Evolutionary conservation across 2,888 invertebrate genomes (phyloP).

Genomic region (Noctua comes): DNA sequence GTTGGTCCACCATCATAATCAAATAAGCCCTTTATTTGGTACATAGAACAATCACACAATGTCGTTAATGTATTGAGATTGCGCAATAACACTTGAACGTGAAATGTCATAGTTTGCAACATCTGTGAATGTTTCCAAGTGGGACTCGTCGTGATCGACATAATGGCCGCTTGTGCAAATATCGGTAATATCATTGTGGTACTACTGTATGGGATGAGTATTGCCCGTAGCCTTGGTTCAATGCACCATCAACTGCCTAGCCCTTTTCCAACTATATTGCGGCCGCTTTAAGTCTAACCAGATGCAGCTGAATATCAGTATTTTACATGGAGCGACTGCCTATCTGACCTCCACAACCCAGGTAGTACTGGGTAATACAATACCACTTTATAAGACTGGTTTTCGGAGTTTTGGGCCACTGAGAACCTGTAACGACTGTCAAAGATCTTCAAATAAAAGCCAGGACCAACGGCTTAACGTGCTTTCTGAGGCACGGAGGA

Average conservation of each 20-base stretch:
- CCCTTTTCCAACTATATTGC: background rate
- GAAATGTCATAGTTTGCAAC: constrained; percentile 52
- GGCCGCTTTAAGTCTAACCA: background rate
- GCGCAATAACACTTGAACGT: constrained; percentile 46
- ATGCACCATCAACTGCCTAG: background rate
- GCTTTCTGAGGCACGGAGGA: background rate
- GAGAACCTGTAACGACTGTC: background rate
- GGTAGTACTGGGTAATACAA: no score
- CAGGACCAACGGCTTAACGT: background rate
- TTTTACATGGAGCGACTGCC: background rate
- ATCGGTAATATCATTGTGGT: constrained; percentile 40
- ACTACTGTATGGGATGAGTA: constrained; percentile 13
- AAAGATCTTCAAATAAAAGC: background rate
- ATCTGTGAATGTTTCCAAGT: constrained; percentile 33
- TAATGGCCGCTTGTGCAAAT: constrained; percentile 40
- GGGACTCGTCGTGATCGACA: constrained; percentile 30
- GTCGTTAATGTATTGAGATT: constrained; percentile 16
- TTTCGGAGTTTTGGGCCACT: background rate
- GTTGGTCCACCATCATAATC: background rate
- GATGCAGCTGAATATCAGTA: background rate
- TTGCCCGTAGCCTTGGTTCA: background rate
- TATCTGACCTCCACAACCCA: no score
- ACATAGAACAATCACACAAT: background rate
- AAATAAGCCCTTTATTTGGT: background rate
- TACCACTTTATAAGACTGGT: background rate